Evolutionary conservation across 2,888 invertebrate genomes (phyloP), one percentile per base, ranked within the genome.

Genomic region (Drosophila maculinotata): DNA sequence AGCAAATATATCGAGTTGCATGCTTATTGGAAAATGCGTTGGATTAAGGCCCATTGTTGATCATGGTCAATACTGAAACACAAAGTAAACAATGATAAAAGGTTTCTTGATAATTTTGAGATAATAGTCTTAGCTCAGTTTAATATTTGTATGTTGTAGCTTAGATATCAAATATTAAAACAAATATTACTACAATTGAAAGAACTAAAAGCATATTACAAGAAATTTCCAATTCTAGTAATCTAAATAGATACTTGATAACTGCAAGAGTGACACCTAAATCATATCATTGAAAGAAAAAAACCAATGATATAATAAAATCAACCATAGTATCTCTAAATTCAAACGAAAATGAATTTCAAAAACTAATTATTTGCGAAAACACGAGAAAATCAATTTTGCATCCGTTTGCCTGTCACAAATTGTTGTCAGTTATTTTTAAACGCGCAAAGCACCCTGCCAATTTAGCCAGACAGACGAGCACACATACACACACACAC

Each of bases 381-480:
- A 33, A 30, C 6, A 39, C 35, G 12, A 2, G 28, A 48, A 53
- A 41, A 56, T 66, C 57, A 76, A 70, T 64, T 58, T 49, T 38
- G 30, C 48, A 30, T 49, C 36, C 26, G 39, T 25, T 68, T 68
- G 57, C 17, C 26, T 23, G 30, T 14, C n/a, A n/a, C n/a, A n/a
- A n/a, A n/a, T 68, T 73, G 77, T 66, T 60, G 76, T 69, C 39
- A 53, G 60, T 76, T 86, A 74, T 86, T 86, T 86, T 69, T 74
- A 71, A 82, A 69, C 68, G 33, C 63, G 59, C 68, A 45, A 68
- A 63, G 52, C 33, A 53, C 45, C 39, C 62, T 56, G 60, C 52
- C 60, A 44, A 51, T 59, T 63, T 48, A 52, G 57, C 28, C 58
- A 76, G 49, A 69, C 60, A 69, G 20, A 63, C 42, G 57, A 53